Evolutionary conservation across 2,113 vertebrate species (phyloP).

Genomic region (Chrysochloris asiatica): DNA sequence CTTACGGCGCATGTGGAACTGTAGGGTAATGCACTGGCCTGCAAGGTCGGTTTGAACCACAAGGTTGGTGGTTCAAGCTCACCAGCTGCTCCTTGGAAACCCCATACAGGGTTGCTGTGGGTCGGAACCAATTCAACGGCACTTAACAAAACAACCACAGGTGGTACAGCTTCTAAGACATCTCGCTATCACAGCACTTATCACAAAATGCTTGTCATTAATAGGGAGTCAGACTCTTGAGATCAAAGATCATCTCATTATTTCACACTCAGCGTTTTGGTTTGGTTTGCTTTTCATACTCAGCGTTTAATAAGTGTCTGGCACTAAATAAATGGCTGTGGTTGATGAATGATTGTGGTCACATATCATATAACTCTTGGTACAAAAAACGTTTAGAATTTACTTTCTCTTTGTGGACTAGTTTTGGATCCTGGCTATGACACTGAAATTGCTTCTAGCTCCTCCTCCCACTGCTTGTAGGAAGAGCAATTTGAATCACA

Average conservation of each 20-base stretch:
- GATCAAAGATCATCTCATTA: background rate
- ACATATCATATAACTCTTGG: background rate
- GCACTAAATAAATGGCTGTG: constrained; percentile 10
- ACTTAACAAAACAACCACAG: too few relatives aligned
- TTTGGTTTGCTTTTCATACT: background rate
- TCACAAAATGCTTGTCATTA: background rate
- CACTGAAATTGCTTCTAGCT: background rate
- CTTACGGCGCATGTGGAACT: too few relatives aligned
- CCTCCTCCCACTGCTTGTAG: background rate
- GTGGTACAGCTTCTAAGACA: background rate
- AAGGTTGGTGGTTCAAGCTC: too few relatives aligned
- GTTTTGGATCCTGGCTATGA: background rate
- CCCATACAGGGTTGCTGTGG: too few relatives aligned
- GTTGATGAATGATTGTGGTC: background rate
- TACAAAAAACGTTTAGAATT: background rate
- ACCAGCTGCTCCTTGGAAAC: too few relatives aligned
- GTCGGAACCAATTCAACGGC: too few relatives aligned
- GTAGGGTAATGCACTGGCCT: too few relatives aligned
- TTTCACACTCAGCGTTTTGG: background rate
- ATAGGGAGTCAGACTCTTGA: background rate
- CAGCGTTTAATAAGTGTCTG: background rate
- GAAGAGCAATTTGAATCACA: background rate
- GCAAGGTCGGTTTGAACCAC: too few relatives aligned
- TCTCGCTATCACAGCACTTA: background rate
- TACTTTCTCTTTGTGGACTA: background rate